phyloP scores from a whole-genome alignment of 2,888 invertebrate genomes.

The Phrixothrix hirtus region DNA sequence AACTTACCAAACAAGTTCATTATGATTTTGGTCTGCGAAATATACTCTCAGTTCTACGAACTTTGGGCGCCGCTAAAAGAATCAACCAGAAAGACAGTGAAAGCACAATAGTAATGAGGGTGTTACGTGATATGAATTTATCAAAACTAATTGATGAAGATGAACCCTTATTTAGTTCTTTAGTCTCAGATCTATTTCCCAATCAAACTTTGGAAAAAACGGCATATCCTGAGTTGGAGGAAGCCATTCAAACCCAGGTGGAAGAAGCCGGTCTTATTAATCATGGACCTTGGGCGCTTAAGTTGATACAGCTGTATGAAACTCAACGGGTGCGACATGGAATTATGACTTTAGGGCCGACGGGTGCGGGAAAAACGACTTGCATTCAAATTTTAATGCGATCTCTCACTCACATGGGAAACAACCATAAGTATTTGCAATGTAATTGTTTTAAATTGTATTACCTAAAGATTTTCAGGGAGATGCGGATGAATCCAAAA shows the following conservation, averaged over 20 bases:
- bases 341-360: slow-evolving; percentile 94
- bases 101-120: slow-evolving; percentile 95
- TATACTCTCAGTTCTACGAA: slow-evolving; percentile 90
- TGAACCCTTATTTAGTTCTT: slow-evolving; percentile 94
- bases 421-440: slow-evolving; percentile 74
- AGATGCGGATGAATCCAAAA: slow-evolving; percentile 99
- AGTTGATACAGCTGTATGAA: slow-evolving; percentile 93
- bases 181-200: slow-evolving; percentile 94
- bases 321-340: slow-evolving; percentile 95
- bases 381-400: slow-evolving; percentile 91
- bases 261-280: slow-evolving; percentile 79
- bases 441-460: slow-evolving; percentile 1
- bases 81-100: slow-evolving; percentile 91
- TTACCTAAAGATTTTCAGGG: slow-evolving; percentile 55
- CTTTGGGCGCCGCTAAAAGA: slow-evolving; percentile 89
- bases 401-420: slow-evolving; percentile 82
- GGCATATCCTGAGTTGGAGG: slow-evolving; percentile 84
- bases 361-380: slow-evolving; percentile 92
- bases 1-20: slow-evolving; percentile 96
- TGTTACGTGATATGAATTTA: slow-evolving; percentile 96
- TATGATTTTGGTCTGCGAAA: slow-evolving; percentile 96
- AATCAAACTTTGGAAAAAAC: slow-evolving; percentile 94
- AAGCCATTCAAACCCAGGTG: slow-evolving; percentile 83
- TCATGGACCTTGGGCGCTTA: slow-evolving; percentile 94
- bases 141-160: slow-evolving; percentile 97